Percentiles rank a stretch among this genome's conserved stretches.
These are phyloP conservation scores for Lamprologus sp. DNA, from an alignment of 2,113 vertebrate species.

Conservation along the genomic window DNA sequence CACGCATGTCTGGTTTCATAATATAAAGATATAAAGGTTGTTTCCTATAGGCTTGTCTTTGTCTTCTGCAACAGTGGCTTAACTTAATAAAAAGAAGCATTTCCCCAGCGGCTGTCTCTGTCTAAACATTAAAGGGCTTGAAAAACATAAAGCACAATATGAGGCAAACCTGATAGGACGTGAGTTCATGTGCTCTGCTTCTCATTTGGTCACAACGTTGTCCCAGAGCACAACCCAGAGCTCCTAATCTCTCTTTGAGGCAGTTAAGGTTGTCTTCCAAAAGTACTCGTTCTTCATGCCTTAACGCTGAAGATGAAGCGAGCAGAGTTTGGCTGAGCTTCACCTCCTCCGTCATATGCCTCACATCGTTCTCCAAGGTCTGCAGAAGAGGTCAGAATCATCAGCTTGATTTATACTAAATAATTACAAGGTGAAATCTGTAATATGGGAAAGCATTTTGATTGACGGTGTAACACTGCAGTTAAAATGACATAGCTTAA, in stretches of 20 bases:
- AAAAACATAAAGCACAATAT: not conserved
- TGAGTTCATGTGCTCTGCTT: slow-evolving; percentile 78
- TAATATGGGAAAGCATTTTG: not conserved
- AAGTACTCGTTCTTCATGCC: slow-evolving; percentile 70
- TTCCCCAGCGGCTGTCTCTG: not conserved
- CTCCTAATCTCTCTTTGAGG: slow-evolving; percentile 75
- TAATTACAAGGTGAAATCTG: not conserved
- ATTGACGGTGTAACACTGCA: not conserved
- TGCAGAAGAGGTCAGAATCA: slow-evolving; percentile 39
- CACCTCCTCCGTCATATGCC: slow-evolving; percentile 81
- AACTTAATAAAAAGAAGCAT: not conserved
- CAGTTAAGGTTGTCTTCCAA: slow-evolving; percentile 83
- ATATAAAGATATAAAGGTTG: not conserved
- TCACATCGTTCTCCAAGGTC: slow-evolving; percentile 82
- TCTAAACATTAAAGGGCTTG: not conserved
- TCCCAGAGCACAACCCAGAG: slow-evolving; percentile 77
- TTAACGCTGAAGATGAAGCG: slow-evolving; percentile 66
- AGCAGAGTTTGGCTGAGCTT: slow-evolving; percentile 79
- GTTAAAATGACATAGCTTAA: not conserved
- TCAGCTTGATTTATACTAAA: not conserved
- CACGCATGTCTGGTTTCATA: not conserved
- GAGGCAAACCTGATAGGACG: slow-evolving; percentile 80
- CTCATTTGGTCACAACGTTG: slow-evolving; percentile 82
- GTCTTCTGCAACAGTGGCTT: not conserved
- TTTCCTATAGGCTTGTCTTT: not conserved